Percentiles rank a stretch among this genome's conserved stretches.
phyloP scores from a whole-genome alignment of 2,113 vertebrate genomes.

The Hippocampus comes region DNA sequence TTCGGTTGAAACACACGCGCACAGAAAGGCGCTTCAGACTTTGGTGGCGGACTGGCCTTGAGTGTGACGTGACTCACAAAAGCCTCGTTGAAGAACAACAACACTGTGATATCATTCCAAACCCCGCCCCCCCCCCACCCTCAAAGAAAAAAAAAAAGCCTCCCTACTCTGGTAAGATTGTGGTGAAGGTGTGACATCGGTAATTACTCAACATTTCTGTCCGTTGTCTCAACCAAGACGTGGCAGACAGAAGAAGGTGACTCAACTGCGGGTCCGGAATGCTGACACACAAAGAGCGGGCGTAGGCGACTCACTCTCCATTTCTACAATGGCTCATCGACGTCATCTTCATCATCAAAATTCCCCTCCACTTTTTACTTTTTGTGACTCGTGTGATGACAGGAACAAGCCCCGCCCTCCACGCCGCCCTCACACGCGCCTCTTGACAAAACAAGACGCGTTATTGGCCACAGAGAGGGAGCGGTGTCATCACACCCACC shows the following conservation, averaged over 20 bases:
- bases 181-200: conserved; percentile 21
- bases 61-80: conserved; percentile 25
- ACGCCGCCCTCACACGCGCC: no score
- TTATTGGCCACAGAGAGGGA: no score
- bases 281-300: conserved; percentile 26
- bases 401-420: neutral
- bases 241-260: conserved; percentile 23
- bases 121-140: neutral
- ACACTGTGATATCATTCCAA: conserved; percentile 8
- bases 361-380: conserved; percentile 26
- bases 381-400: neutral
- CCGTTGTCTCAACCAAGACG: neutral
- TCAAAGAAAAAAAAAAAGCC: neutral
- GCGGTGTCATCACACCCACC: no score
- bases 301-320: conserved; percentile 33
- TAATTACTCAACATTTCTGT: conserved; percentile 11
- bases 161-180: conserved; percentile 13
- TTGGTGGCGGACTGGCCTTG: no score
- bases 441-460: no score
- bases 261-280: conserved; percentile 34
- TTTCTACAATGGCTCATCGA: conserved; percentile 29
- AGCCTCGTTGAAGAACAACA: conserved; percentile 12
- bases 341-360: neutral
- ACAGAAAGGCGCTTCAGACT: neutral
- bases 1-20: conserved; percentile 32